phyloP scores from a whole-genome alignment of 2,113 vertebrate species.

The Deroptyus accipitrinus region DNA sequence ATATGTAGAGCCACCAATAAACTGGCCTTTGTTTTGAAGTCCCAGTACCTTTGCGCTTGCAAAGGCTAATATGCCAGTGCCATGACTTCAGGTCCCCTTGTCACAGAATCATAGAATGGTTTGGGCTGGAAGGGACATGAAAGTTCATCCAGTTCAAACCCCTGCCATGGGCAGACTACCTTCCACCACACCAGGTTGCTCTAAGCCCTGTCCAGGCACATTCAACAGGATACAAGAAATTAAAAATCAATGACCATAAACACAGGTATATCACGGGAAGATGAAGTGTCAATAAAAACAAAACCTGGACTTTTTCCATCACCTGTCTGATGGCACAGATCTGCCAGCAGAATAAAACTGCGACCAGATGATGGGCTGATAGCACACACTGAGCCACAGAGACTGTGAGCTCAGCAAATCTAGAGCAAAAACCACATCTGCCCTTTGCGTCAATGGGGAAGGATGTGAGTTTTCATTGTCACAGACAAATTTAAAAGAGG shows the following conservation, averaged over 20 bases:
- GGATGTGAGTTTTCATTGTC: not conserved
- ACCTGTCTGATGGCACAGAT: not conserved
- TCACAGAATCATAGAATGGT: not conserved
- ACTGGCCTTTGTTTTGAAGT: not conserved
- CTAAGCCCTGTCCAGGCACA: not conserved
- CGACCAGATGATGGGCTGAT: not conserved
- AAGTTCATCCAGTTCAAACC: not conserved
- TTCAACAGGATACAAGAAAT: not conserved
- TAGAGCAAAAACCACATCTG: not conserved
- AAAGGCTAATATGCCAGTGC: not conserved
- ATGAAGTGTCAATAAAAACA: not conserved
- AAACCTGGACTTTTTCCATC: not conserved
- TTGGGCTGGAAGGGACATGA: not conserved
- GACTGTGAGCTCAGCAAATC: not conserved
- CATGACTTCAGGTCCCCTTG: rapidly evolving
- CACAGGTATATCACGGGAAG: not conserved
- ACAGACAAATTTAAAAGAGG: not conserved
- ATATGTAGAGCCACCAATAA: not conserved
- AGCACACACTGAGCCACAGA: not conserved
- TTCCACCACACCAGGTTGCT: not conserved
- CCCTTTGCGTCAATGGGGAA: not conserved
- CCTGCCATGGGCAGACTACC: not conserved
- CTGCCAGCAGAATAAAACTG: not conserved
- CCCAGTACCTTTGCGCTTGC: not conserved
- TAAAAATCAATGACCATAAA: not conserved